Conservation (phyloP, 2,888 invertebrate species). For the Stenchaetothrips biformis region DNA sequence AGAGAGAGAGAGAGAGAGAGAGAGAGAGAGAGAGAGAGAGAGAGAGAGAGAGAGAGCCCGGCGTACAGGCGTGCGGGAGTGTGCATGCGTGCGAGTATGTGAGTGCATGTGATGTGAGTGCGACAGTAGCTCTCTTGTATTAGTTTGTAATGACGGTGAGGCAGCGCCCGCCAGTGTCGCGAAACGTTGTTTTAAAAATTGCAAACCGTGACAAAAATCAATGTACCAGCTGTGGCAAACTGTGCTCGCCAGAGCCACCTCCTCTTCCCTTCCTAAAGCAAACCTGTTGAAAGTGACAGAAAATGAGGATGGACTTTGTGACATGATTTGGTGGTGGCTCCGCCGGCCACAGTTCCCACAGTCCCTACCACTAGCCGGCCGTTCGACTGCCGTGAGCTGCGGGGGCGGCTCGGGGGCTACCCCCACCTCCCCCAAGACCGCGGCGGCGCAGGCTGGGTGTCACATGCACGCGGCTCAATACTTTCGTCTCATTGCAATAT, state of each 20-base stretch:
- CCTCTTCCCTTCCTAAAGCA: not conserved
- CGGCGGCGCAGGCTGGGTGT: not conserved
- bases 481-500: slow-evolving; percentile 25
- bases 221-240: too few relatives aligned
- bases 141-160: not conserved
- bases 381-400: not conserved
- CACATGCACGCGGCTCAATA: slow-evolving; percentile 4
- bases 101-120: too few relatives aligned
- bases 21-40: too few relatives aligned
- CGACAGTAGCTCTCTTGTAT: not conserved
- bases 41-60: too few relatives aligned
- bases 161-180: not conserved
- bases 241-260: too few relatives aligned
- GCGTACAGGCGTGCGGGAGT: too few relatives aligned
- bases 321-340: not conserved
- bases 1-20: not conserved
- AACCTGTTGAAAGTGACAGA: not conserved
- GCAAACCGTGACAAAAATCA: too few relatives aligned
- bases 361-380: not conserved
- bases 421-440: not conserved
- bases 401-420: not conserved
- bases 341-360: not conserved
- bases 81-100: too few relatives aligned
- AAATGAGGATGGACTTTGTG: not conserved
- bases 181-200: too few relatives aligned